Percentiles rank a stretch among this genome's conserved stretches.
Evolutionary conservation across 1,140 invertebrate genomes (phyloP).

Genomic region (Aleiodes sp.): DNA sequence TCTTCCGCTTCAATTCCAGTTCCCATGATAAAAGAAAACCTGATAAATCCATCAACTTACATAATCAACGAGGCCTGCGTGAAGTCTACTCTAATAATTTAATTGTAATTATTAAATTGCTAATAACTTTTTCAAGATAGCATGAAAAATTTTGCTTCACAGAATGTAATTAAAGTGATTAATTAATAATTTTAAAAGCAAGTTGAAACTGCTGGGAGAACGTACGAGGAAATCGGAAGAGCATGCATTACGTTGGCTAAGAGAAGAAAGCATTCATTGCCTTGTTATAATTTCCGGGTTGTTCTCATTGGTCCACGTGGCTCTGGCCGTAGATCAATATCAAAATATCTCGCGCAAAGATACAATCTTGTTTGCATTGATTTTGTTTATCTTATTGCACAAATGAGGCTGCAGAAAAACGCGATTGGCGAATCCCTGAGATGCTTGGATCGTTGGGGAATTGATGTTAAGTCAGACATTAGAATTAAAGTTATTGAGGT

Average conservation of each 20-base stretch:
- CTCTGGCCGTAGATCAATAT: conserved; percentile 45
- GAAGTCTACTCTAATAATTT: conserved; percentile 42
- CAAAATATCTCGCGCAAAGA: conserved; percentile 45
- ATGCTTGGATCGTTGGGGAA: conserved; percentile 55
- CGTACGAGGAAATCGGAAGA: conserved; percentile 45
- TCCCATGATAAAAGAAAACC: not conserved
- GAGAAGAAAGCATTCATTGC: conserved; percentile 43
- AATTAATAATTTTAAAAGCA: conserved; percentile 40
- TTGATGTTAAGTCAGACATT: conserved; percentile 61
- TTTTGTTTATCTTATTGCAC: conserved; percentile 66
- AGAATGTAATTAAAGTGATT: conserved; percentile 16
- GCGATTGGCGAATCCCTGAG: conserved; percentile 64
- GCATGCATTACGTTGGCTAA: conserved; percentile 42
- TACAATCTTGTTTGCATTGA: conserved; percentile 63
- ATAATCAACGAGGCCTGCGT: conserved; percentile 38
- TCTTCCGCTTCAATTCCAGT: not conserved
- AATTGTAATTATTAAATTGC: conserved; percentile 38
- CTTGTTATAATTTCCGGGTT: conserved; percentile 48
- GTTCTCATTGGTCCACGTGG: conserved; percentile 51
- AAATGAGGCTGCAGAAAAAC: conserved; percentile 61
- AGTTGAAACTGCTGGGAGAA: conserved; percentile 43
- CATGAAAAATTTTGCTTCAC: not conserved
- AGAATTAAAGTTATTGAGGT: conserved; percentile 59
- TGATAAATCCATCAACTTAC: not conserved
- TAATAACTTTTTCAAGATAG: not conserved